These are phyloP conservation scores for Clarias macrocephalus DNA, from an alignment of 2,113 vertebrate species.

Conservation along the genomic window DNA sequence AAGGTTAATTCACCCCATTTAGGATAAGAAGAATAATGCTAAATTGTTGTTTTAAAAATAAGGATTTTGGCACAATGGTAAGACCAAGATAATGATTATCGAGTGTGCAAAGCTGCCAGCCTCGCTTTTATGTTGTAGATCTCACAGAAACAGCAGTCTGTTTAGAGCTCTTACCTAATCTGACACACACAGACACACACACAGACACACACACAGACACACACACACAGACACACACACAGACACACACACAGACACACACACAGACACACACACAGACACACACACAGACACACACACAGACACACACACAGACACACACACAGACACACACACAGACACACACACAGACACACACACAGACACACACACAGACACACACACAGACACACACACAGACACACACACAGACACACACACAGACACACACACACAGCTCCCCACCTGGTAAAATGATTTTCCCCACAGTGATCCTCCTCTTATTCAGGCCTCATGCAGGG, in stretches of 20 bases:
- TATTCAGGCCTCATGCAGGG: not conserved
- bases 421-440: no score
- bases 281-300: not conserved
- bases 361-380: not conserved
- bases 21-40: not conserved
- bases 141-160: slow-evolving; percentile 1
- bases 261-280: not conserved
- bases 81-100: not conserved
- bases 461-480: not conserved
- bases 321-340: not conserved
- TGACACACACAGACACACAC: slow-evolving; percentile 1
- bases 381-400: not conserved
- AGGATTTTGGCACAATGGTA: not conserved
- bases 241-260: not conserved
- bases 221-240: not conserved
- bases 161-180: slow-evolving; percentile 34
- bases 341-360: not conserved
- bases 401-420: not conserved
- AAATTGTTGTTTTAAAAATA: not conserved
- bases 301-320: not conserved
- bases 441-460: not conserved
- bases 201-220: not conserved
- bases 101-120: not conserved
- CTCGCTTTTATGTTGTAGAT: slow-evolving; percentile 4
- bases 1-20: not conserved